Evolutionary conservation across 2,888 invertebrate genomes (phyloP), one percentile per base, ranked within the genome.

Genomic region (Melanchra persicariae): DNA sequence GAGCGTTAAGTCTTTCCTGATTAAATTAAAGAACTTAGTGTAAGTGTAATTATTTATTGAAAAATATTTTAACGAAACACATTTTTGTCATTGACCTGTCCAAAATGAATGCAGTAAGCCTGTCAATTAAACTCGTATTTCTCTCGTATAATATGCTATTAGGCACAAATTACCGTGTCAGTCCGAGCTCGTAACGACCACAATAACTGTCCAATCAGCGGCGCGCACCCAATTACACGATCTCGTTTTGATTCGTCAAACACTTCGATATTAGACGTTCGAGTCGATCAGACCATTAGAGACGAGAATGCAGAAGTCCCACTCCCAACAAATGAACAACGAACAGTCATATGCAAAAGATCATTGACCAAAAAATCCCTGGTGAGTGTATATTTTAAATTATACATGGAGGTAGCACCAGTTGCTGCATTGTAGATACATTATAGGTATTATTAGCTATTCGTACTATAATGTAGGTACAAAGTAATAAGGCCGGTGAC

Each of bases 191-290:
- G 30, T 54, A 61, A 67, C 49, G 74, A 60, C 9, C 26, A 26
- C 75, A 57, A 58, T 55, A 59, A 77, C 74, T 75, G 75, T 66
- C 75, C 79, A 76, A 78, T 79, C 75, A 81, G 47, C 40, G 60
- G 57, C 65, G 76, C 61, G 64, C 72, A 70, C 70, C 70, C 83
- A 85, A 83, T 86, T 75, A 81, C 70, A 40, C 74, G 79, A 76
- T 85, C 84, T 87, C 85, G 84, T 87, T 87, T 87, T 85, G 79
- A 85, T 85, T 77, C 84, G 83, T 85, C 83, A 89, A 87, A 88
- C 85, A 84, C 79, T 77, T 77, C 78, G 84, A 82, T 80, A 84
- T 81, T 81, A 86, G 81, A 84, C 73, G 78, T 52, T 40, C 54
- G 43, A 47, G 9, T 68, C 60, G 37, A 68, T 51, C 68, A 34